Evolutionary conservation across 2,113 vertebrate species (phyloP).

Genomic region (Scortum barcoo): DNA sequence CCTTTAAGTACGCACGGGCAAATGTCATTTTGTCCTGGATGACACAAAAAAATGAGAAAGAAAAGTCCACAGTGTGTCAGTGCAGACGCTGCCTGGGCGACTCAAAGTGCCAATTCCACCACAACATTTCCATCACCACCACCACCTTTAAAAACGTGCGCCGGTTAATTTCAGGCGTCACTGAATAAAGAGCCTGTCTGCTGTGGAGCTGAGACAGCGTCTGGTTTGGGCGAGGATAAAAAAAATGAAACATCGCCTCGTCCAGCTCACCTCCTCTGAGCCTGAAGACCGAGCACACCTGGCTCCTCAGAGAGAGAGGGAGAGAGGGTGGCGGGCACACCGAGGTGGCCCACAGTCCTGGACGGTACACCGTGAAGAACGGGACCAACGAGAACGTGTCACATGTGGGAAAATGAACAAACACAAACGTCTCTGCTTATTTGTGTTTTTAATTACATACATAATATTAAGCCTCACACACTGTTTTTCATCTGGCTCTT

Average conservation of each 20-base stretch:
- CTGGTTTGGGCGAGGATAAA: conserved; percentile 60
- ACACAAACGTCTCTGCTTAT: conserved; percentile 12
- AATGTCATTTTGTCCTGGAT: conserved; percentile 11
- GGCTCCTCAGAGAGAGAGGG: conserved; percentile 15
- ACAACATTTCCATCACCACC: conserved; percentile 63
- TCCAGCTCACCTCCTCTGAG: conserved; percentile 68
- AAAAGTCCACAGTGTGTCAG: not conserved
- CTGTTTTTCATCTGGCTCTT: conserved; percentile 39
- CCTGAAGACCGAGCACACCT: conserved; percentile 23
- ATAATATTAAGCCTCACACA: conserved; percentile 24
- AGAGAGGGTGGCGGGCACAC: conserved; percentile 30
- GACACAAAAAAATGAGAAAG: too few species aligned
- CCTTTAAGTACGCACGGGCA: not conserved
- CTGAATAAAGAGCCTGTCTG: conserved; percentile 68
- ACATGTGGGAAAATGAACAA: conserved; percentile 28
- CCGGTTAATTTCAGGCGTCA: conserved; percentile 69
- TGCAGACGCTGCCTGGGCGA: conserved; percentile 14
- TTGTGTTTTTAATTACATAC: conserved; percentile 34
- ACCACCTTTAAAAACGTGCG: conserved; percentile 33
- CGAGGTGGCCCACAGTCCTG: conserved; percentile 18
- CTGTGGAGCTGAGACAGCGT: conserved; percentile 75
- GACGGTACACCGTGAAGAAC: conserved; percentile 20
- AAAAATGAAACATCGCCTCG: conserved; percentile 36
- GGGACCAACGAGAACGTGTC: conserved; percentile 4
- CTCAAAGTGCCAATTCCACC: conserved; percentile 16